Conservation (phyloP, 2,797 vertebrate species). For the Sebastes itinus region DNA sequence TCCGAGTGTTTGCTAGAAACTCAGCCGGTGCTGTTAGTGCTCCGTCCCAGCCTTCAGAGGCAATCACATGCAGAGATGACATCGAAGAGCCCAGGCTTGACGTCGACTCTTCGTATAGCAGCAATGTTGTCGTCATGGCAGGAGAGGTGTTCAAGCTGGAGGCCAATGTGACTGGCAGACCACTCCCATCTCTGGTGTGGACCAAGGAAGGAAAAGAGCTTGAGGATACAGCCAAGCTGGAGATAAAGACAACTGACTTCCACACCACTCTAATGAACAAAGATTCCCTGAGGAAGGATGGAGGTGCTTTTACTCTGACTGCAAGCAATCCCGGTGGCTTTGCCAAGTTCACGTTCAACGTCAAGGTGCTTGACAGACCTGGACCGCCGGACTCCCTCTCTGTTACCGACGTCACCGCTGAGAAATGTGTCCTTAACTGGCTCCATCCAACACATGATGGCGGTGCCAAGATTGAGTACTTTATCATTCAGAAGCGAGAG, state of each 20-base stretch:
- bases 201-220: constrained; percentile 97
- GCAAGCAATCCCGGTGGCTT: constrained; percentile 98
- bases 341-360: constrained; percentile 95
- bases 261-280: constrained; percentile 91
- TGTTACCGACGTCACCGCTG: constrained; percentile 90
- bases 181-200: constrained; percentile 93
- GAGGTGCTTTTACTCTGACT: constrained; percentile 91
- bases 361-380: constrained; percentile 97
- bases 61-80: constrained; percentile 95
- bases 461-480: constrained; percentile 96
- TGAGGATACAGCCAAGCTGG: constrained; percentile 91
- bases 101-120: constrained; percentile 92
- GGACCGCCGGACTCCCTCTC: constrained; percentile 93
- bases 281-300: constrained; percentile 92
- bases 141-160: constrained; percentile 96
- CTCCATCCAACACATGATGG: constrained; percentile 95
- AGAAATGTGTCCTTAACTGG: constrained; percentile 98
- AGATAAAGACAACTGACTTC: constrained; percentile 95
- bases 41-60: constrained; percentile 93
- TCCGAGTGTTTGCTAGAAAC: constrained; percentile 95
- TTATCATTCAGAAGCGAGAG: constrained; percentile 95
- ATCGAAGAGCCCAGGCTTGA: constrained; percentile 94
- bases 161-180: constrained; percentile 91
- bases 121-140: constrained; percentile 90
- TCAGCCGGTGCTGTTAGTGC: constrained; percentile 94